phyloP scores from a whole-genome alignment of 2,113 vertebrate genomes.

The Hassar affinis region DNA sequence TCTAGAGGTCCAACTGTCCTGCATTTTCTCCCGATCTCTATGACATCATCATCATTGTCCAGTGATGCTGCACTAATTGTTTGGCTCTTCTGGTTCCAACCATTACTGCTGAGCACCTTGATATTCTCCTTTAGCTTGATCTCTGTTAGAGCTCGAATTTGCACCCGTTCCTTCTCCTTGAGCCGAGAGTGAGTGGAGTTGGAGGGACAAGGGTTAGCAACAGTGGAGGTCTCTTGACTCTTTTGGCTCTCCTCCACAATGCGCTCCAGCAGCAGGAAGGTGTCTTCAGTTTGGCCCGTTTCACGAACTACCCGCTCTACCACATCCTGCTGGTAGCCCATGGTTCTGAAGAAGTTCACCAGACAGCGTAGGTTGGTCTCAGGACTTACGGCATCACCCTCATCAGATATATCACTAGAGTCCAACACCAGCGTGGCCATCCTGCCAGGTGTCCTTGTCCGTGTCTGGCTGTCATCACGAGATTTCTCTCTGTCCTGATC shows the following conservation, averaged over 20 bases:
- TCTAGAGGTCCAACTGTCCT: constrained; percentile 56
- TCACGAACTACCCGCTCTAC: constrained; percentile 88
- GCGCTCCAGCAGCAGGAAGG: constrained; percentile 84
- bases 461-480: constrained; percentile 56
- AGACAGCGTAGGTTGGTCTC: constrained; percentile 93
- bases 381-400: constrained; percentile 77
- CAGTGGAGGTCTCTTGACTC: constrained; percentile 37
- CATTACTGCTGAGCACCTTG: constrained; percentile 63
- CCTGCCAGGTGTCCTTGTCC: constrained; percentile 62
- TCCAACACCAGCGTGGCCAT: constrained; percentile 59
- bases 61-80: constrained; percentile 47
- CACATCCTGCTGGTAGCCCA: constrained; percentile 91
- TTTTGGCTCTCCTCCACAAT: constrained; percentile 83
- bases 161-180: constrained; percentile 64
- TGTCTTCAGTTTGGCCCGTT: constrained; percentile 84
- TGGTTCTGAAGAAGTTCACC: constrained; percentile 96
- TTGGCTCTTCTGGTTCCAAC: constrained; percentile 67
- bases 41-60: constrained; percentile 42
- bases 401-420: constrained; percentile 63
- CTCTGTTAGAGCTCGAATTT: constrained; percentile 51
- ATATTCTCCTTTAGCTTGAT: constrained; percentile 70
- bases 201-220: constrained; percentile 48
- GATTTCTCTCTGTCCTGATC: constrained; percentile 62
- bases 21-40: constrained; percentile 51
- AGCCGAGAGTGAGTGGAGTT: constrained; percentile 45